phyloP scores from a whole-genome alignment of 1,140 invertebrate genomes.

The Pollicipes pollicipes region DNA sequence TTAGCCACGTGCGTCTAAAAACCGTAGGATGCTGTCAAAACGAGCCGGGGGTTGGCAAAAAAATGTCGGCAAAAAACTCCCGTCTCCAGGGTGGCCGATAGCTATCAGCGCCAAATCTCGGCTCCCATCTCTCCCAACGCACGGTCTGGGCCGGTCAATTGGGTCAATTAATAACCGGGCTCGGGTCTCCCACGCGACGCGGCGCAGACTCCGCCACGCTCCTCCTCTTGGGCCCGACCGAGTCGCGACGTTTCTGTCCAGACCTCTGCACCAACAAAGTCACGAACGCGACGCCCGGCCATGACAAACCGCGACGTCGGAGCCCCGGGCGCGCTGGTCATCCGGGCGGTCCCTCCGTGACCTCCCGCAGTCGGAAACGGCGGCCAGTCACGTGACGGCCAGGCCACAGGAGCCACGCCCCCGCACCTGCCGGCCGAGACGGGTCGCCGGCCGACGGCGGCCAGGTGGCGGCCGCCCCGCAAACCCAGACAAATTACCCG shows the following conservation, averaged over 20 bases:
- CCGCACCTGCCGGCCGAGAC: too few species aligned
- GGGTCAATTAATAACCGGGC: background rate
- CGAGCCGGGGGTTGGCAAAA: background rate
- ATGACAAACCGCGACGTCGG: too few species aligned
- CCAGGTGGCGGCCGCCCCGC: background rate
- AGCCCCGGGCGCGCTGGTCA: too few species aligned
- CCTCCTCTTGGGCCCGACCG: too few species aligned
- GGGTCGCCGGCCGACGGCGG: too few species aligned
- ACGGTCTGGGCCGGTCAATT: background rate
- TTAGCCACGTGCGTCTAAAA: background rate
- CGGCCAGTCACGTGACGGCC: background rate
- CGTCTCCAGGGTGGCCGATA: background rate
- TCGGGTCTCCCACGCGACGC: too few species aligned
- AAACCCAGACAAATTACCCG: background rate
- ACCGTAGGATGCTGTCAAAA: background rate
- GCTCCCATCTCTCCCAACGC: background rate
- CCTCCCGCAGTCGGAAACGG: background rate
- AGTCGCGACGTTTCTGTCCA: too few species aligned
- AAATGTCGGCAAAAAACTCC: background rate
- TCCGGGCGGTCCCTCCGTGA: too few species aligned
- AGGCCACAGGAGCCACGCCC: background rate
- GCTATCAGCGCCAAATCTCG: background rate
- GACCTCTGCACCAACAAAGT: too few species aligned
- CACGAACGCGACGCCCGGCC: too few species aligned
- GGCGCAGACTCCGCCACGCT: too few species aligned